Percentiles rank a stretch among this genome's conserved stretches.
These are phyloP conservation scores for Ibidorhyncha struthersii DNA, from an alignment of 2,113 vertebrate genomes.

Conservation along the genomic window DNA sequence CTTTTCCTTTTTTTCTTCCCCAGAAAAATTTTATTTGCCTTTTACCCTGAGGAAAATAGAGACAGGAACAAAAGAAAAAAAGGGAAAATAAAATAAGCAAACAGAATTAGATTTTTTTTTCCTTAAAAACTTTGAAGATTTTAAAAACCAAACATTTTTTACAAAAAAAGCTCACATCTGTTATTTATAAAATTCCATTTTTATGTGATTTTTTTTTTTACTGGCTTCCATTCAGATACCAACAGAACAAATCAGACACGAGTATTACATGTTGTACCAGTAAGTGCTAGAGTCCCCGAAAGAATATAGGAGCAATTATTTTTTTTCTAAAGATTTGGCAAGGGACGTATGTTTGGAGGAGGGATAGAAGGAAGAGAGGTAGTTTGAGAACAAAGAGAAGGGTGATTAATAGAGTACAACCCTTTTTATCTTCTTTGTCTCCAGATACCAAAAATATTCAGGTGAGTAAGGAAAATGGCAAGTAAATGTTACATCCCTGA, in stretches of 20 bases:
- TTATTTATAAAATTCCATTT: conserved; percentile 54
- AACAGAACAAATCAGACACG: not conserved
- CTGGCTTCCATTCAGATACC: not conserved
- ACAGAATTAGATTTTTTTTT: not conserved
- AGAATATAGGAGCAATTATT: not conserved
- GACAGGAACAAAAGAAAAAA: not conserved
- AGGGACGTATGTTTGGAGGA: conserved; percentile 31
- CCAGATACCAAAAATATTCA: conserved; percentile 60
- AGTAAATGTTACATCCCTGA: not conserved
- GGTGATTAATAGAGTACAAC: conserved; percentile 41
- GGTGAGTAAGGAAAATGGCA: conserved; percentile 46
- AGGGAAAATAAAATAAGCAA: not conserved
- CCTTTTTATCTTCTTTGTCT: conserved; percentile 40
- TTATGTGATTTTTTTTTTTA: not conserved
- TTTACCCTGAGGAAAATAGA: not conserved
- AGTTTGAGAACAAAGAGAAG: conserved; percentile 53
- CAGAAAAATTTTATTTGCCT: not conserved
- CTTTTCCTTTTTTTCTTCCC: not conserved
- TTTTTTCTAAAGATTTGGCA: conserved; percentile 34
- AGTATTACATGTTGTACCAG: conserved; percentile 48
- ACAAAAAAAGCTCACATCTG: conserved; percentile 12
- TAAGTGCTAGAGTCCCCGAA: conserved; percentile 44
- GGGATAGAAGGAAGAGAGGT: conserved; percentile 12
- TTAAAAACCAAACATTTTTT: not conserved
- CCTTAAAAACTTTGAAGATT: not conserved